Base-by-base conservation (phyloP, 2,113 vertebrate genomes). In the Solea solea region DNA sequence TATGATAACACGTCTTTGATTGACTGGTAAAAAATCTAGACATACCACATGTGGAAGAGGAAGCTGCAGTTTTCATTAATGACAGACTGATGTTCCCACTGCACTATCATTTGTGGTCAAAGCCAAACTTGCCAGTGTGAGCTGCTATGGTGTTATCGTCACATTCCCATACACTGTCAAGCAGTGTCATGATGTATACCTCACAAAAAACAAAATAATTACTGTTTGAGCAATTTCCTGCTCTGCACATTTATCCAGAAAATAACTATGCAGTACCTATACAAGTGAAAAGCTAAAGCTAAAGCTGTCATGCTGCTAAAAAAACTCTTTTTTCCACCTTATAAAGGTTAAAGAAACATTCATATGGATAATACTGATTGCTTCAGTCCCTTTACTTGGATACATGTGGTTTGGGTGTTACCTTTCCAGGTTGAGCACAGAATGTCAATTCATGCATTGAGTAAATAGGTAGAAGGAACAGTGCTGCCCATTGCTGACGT, bases 381-480 rank as follows among this genome's bases (percentile, higher is more conserved):
- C 60, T 53, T 55, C n/a, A 65, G 4, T 10, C 39, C 76, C 70
- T 57, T 21, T 34, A 53, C 49, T 78, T 55, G 25, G 27, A 81
- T 49, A 68, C n/a, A 12, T 34, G 64, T 5, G 12, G 51, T 40
- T 8, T 28, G 65, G 83, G 71, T 50, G 86, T 84, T 54, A 72
- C 65, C 76, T 72, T 82, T 76, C 80, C 84, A 71, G 66, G 69
- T 54, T 55, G 58, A 76, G 75, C 72, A 90, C 84, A 91, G 67
- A 73, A 86, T 81, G 64, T 64, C 74, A 70, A 82, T 89, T 89
- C 86, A 90, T 88, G 75, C 67, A 62, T 68, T 85, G 80, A 84
- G 74, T 86, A 67, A 84, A 89, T 81, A 66, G 64, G 50, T 64
- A 64, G 52, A 64, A 72, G 69, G 72, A 86, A 72, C 81, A 69